Base-by-base conservation (phyloP, 2,113 vertebrate genomes). In the Hippopotamus amphibius region DNA sequence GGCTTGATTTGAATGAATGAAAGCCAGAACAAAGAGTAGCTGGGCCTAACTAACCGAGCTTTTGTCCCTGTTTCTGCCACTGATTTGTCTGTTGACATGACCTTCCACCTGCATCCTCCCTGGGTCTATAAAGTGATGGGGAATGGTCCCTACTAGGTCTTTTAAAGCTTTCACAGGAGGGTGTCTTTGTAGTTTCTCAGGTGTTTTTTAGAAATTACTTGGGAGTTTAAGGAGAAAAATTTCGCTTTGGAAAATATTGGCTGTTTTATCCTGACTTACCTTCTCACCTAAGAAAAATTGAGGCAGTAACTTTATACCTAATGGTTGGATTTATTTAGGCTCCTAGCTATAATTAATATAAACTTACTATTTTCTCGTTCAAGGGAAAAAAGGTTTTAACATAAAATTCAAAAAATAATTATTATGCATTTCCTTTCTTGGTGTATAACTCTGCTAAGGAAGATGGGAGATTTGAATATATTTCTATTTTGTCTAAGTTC, bases 211-310 rank as follows among this genome's bases (percentile, higher is more conserved):
- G 55, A 90, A 90, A 80, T 85, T 72, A 72, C 3, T 81, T 1
- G 48, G 14, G 88, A 48, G 48, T 57, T 90, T 90, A 65, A 88
- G 68, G 59, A 21, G 48, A 96, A 79, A 55, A 43, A 41, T 17
- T 79, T 96, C 46, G 50, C 46, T 93, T 77, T 85, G 80, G 53
- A 71, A 90, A 82, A 84, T 76, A 89, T 13, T 77, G 33, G 16
- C 53, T 86, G 13, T 59, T 55, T 41, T 33, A 57, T 65, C 53
- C 22, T 96, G 61, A 84, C n/a, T 69, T 94, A 74, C 46, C 30
- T 57, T 63, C 43, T 90, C 53, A 89, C 77, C n/a, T 89, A 65
- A 79, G 61, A 81, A 84, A 90, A 77, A 26, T 26, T 55, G 43
- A 84, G 37, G 61, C 61, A 69, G 4, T 89, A 89, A 77, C 71